Percentiles rank a stretch among this genome's conserved stretches.
phyloP scores from a whole-genome alignment of 1,140 invertebrate species.

The Platorchestia sp. region DNA sequence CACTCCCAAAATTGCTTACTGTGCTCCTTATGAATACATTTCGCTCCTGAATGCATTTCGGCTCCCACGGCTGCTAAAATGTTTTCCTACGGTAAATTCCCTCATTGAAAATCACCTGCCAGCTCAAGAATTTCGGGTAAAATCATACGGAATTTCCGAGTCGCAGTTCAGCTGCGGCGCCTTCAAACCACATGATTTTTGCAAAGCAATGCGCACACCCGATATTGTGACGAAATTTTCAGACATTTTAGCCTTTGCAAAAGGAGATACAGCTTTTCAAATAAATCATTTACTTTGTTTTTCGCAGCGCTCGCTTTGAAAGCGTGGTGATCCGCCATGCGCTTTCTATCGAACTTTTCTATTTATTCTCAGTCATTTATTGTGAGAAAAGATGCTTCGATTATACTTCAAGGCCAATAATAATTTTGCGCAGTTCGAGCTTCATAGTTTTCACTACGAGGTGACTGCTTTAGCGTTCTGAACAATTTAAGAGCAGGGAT shows the following conservation, averaged over 20 bases:
- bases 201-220: background rate
- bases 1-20: background rate
- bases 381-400: no score
- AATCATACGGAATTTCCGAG: background rate
- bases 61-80: background rate
- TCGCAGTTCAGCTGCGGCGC: background rate
- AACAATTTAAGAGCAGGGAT: no score
- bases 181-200: background rate
- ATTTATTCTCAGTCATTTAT: background rate
- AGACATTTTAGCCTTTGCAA: background rate
- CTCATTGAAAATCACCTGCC: background rate
- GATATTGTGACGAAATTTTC: background rate
- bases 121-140: background rate
- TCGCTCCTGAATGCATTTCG: background rate
- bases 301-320: background rate
- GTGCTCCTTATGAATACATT: constrained; percentile 8
- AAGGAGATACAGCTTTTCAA: background rate
- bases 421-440: no score
- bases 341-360: background rate
- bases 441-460: no score
- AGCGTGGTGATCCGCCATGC: background rate
- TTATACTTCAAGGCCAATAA: no score
- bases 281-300: background rate
- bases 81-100: background rate
- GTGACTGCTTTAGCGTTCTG: no score